These are phyloP conservation scores for Macrocentrus cingulum DNA, from an alignment of 1,140 invertebrate species.

Conservation along the genomic window DNA sequence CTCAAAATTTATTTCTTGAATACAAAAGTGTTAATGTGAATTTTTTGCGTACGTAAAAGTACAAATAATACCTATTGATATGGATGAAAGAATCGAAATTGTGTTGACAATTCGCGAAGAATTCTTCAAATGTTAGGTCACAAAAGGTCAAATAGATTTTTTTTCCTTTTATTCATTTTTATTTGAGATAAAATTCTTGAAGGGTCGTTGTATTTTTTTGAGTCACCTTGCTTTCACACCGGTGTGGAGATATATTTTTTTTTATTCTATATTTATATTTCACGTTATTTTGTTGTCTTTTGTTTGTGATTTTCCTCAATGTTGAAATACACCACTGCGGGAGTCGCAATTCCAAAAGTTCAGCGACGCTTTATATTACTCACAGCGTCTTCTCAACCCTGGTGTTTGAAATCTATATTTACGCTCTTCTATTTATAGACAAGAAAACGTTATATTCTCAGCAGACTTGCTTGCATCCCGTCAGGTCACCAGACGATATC, in stretches of 20 bases:
- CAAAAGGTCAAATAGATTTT: no score
- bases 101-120: no score
- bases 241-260: slow-evolving; percentile 6
- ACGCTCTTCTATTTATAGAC: slow-evolving; percentile 9
- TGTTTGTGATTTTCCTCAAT: neutral
- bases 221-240: neutral
- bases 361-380: no score
- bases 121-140: no score
- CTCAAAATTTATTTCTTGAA: slow-evolving; percentile 7
- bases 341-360: slow-evolving; percentile 16
- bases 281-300: neutral
- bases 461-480: slow-evolving; percentile 16
- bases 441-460: slow-evolving; percentile 17
- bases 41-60: no score
- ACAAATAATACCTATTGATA: no score
- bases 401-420: slow-evolving; percentile 11
- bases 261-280: neutral
- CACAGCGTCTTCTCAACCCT: slow-evolving; percentile 11
- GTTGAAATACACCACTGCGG: slow-evolving; percentile 7
- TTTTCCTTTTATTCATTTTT: no score
- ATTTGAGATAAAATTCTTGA: slow-evolving; percentile 1
- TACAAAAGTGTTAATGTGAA: no score
- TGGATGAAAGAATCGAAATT: no score
- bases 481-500: slow-evolving; percentile 9
- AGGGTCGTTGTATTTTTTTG: neutral